Evolutionary conservation across 92 coral and sea anemone genomes (phyloP), one percentile per base, ranked within the genome.

Genomic region (Desmophyllum pertusum): DNA sequence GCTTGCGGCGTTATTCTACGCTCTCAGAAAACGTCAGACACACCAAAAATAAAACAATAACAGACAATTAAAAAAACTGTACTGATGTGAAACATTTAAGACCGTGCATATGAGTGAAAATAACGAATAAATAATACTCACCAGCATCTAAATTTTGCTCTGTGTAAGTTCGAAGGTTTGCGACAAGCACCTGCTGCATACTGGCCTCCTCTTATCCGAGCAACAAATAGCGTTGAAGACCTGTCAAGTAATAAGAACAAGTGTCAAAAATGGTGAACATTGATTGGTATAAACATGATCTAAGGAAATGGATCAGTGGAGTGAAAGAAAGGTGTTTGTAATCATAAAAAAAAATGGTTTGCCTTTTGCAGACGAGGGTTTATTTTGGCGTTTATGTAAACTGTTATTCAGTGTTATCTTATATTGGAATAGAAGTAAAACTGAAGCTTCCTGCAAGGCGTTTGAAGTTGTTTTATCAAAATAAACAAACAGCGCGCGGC

Each of bases 181-280:
- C 23, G 40, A 64, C 1, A 33, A 18, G 33, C 83, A 79, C 62
- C 83, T 65, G 75, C 53, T 5, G 11, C 10, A 43, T 35, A 52
- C 31, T 35, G 35, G 64, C 63, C 70, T 65, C 39, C 38, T 31
- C 41, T 17, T 67, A 23, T n/a, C n/a, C n/a, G 25, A 35, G 43
- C 39, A 3, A 19, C 70, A 62, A 64, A 79, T 62, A 8, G 25
- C 10, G 83, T 48, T 38, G 35, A 29, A 59, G 81, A 55, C 38
- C 70, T 77, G 81, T 9, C 61, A 45, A 37, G 37, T 78, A 61
- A 63, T 41, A 29, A 31, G 64, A 19, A 43, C 46, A 79, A 64
- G 2, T 79, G 75, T 79, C 83, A 79, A 41, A 79, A 78, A 48
- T 15, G 39, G 70, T 66, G 14, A 78, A 43, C 61, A 19, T 21